phyloP scores from a whole-genome alignment of 2,113 vertebrate species.

The Pseudopodoces humilis region DNA sequence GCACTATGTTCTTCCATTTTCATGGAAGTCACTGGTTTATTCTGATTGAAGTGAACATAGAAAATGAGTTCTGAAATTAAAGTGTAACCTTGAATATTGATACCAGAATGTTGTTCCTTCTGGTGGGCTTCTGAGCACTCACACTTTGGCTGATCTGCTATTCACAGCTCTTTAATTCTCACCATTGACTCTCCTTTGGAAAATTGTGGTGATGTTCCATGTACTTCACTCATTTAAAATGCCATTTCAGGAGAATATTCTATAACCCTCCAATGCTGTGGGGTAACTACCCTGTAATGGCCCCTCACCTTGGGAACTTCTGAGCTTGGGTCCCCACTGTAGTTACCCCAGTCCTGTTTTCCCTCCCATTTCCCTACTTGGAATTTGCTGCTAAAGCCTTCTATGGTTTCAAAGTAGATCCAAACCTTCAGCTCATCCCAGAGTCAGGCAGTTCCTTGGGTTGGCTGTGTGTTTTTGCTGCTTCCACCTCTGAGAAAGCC shows the following conservation, averaged over 20 bases:
- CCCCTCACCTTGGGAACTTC: neutral
- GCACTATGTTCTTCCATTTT: neutral
- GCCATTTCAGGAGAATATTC: neutral
- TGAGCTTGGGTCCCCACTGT: neutral
- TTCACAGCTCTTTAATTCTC: neutral
- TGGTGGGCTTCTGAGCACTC: neutral
- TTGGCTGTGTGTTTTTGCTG: accelerated
- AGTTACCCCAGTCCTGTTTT: neutral
- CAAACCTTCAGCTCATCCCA: neutral
- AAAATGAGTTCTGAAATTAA: neutral
- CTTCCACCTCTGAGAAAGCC: neutral
- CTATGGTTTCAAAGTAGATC: neutral
- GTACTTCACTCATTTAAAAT: neutral
- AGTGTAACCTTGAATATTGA: neutral
- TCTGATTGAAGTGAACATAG: neutral
- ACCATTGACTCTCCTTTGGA: neutral
- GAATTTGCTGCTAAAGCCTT: neutral
- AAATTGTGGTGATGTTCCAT: neutral
- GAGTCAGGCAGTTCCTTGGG: neutral
- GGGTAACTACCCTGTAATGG: neutral
- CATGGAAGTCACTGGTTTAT: neutral
- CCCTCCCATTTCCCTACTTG: neutral
- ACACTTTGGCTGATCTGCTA: neutral
- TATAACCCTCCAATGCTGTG: neutral
- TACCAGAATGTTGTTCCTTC: neutral